Evolutionary conservation across 2,888 invertebrate species (phyloP), one percentile per base, ranked within the genome.

Genomic region (Parnassius smintheus): DNA sequence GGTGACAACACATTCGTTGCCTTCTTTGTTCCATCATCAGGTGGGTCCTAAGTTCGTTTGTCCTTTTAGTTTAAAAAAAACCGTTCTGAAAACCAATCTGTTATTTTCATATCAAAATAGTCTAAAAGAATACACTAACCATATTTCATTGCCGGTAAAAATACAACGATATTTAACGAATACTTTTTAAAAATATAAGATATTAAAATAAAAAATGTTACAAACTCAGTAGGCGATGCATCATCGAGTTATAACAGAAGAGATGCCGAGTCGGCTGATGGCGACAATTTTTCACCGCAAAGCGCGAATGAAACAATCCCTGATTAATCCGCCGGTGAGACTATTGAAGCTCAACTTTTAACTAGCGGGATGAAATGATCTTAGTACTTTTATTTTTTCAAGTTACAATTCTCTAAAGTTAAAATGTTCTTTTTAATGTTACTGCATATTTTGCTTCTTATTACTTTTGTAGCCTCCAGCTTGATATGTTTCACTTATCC

Each of bases 261-360:
- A 72, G 76, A 73, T 67, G 76, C 75, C 73, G 79, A 70, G 71
- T 76, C 66, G 71, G 83, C 75, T 88, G 88, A 90, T 86, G 88
- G 86, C 76, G 91, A 88, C 91, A 86, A 89, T 91, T 89, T 89
- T 86, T 91, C 91, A 89, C 77, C 73, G 76, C 72, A 75, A 78
- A 80, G 79, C 78, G 81, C 79, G 80, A 84, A 82, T 80, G 78
- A 78, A 86, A 87, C 89, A 86, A 88, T 86, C 78, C 80, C 80
- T 83, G 90, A 90, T 91, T 91, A 91, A 90, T 86, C 88, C 88
- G 72, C 80, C 84, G 75, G 80, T 79, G 84, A 82, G 87, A 83
- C 80, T 85, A 88, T 88, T 86, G 84, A 83, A 78, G 80, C 76
- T 71, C 65, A 70, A 73, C 72, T 74, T 72, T 71, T 75, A 70